These are phyloP conservation scores for Isotomurus palustris DNA, from an alignment of 2,888 invertebrate species.

Conservation along the genomic window DNA sequence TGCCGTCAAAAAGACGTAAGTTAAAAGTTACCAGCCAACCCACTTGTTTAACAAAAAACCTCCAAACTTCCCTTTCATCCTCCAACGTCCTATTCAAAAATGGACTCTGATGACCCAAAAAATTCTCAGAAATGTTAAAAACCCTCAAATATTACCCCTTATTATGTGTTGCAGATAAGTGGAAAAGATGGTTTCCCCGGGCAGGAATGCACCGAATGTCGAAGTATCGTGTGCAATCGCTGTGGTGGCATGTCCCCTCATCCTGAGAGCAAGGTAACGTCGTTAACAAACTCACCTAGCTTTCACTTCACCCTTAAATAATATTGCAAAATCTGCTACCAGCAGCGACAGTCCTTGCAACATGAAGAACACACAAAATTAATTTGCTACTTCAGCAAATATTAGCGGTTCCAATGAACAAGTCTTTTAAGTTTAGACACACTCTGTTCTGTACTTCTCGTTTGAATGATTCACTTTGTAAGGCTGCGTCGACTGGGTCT, in stretches of 20 bases:
- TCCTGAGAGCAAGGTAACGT: conserved; percentile 47
- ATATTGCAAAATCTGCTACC: neutral
- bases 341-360: no score
- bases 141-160: no score
- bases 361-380: neutral
- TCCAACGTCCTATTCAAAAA: no score
- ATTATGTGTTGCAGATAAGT: no score
- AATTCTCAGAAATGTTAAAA: no score
- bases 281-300: neutral
- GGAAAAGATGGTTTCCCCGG: conserved; percentile 45
- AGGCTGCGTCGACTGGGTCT: no score
- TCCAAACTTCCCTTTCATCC: neutral
- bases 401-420: neutral
- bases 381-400: neutral
- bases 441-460: no score
- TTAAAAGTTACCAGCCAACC: no score
- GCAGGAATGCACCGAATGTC: conserved; percentile 48
- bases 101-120: no score
- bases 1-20: conserved; percentile 48
- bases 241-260: conserved; percentile 48
- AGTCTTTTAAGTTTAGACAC: no score
- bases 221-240: conserved; percentile 47
- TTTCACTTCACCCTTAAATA: neutral
- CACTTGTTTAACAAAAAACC: neutral
- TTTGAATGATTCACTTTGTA: no score